Evolutionary conservation across 2,113 vertebrate species (phyloP).

Genomic region (Cyanistes caeruleus): DNA sequence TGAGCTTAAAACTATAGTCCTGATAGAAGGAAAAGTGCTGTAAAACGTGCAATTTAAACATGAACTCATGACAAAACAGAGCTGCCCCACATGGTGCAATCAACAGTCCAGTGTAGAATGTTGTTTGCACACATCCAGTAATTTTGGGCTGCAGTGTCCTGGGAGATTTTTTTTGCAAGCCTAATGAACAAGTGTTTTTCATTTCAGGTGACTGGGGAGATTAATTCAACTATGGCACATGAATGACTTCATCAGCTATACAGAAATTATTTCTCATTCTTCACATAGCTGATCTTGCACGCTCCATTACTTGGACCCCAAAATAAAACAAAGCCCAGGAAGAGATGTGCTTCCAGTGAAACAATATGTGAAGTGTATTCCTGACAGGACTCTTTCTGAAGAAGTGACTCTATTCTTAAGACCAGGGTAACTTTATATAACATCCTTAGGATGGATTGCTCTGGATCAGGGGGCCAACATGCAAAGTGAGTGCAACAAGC

Average conservation of each 20-base stretch:
- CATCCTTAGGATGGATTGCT: neutral
- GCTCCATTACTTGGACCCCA: neutral
- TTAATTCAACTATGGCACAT: conserved; percentile 47
- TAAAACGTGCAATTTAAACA: neutral
- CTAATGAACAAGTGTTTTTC: conserved; percentile 55
- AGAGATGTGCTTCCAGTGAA: neutral
- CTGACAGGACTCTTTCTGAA: neutral
- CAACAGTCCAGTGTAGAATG: neutral
- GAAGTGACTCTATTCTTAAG: neutral
- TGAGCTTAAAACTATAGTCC: neutral
- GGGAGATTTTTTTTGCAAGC: neutral
- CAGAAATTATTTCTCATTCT: conserved; percentile 60
- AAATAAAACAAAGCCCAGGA: neutral
- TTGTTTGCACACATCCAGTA: neutral
- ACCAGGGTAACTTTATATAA: neutral
- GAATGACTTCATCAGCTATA: conserved; percentile 34
- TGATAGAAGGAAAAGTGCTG: neutral
- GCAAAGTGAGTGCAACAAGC: neutral
- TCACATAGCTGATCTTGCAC: neutral
- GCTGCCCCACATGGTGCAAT: neutral
- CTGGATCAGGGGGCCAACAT: neutral
- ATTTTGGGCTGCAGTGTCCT: conserved; percentile 12
- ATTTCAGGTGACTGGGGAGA: conserved; percentile 50
- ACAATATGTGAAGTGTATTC: neutral
- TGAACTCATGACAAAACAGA: neutral